Evolutionary conservation across 1,140 invertebrate genomes (phyloP).

Genomic region (Drosophila pachea): DNA sequence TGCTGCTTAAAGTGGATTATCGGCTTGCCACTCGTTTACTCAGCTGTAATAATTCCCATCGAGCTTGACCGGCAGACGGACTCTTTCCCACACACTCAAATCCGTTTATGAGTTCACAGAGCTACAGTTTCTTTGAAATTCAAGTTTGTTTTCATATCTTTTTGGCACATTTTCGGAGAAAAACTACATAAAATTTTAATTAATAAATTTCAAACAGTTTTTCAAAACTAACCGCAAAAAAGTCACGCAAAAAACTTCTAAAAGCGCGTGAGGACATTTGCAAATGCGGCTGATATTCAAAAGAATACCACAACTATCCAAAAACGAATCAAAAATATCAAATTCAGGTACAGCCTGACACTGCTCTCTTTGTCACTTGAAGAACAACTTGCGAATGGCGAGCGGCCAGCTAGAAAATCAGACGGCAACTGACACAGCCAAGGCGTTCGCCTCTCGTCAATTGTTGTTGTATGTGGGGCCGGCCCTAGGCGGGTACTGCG

Average conservation of each 20-base stretch:
- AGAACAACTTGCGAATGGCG: conserved; percentile 20
- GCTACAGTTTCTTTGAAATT: conserved; percentile 10
- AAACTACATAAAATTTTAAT: conserved; percentile 8
- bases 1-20: conserved; percentile 55
- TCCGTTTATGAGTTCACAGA: background rate
- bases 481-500: background rate
- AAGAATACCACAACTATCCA: background rate
- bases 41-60: conserved; percentile 45
- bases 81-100: conserved; percentile 18
- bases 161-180: conserved; percentile 26
- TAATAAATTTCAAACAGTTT: conserved; percentile 11
- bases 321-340: conserved; percentile 2
- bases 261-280: conserved; percentile 69
- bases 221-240: conserved; percentile 71
- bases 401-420: conserved; percentile 46
- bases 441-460: conserved; percentile 38
- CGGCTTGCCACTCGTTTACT: conserved; percentile 36
- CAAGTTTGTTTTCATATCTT: background rate
- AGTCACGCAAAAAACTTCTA: conserved; percentile 71
- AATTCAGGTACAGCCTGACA: conserved; percentile 15
- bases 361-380: conserved; percentile 7
- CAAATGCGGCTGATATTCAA: background rate
- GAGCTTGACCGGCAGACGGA: conserved; percentile 1
- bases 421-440: conserved; percentile 63
- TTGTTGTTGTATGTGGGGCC: conserved; percentile 11